phyloP scores from a whole-genome alignment of 2,113 vertebrate species.

The Anolis sagrei region DNA sequence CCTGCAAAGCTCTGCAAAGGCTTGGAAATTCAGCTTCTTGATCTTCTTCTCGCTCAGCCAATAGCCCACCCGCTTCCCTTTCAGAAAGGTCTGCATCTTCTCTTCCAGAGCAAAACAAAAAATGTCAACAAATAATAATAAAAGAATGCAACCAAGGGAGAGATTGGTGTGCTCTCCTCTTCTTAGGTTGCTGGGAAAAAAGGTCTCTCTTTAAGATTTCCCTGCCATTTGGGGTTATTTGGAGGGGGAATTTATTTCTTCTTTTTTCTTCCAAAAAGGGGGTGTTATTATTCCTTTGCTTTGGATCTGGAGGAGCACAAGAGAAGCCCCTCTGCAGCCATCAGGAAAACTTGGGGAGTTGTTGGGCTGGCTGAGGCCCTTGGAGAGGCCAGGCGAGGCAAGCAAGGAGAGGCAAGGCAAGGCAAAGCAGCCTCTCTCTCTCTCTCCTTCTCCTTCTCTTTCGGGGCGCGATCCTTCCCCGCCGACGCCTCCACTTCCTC shows the following conservation, averaged over 20 bases:
- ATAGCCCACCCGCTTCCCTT: conserved; percentile 93
- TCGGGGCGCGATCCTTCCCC: conserved; percentile 35
- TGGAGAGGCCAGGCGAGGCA: conserved; percentile 4
- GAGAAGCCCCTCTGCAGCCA: conserved; percentile 8
- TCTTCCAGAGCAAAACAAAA: conserved; percentile 7
- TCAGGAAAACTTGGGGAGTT: background rate
- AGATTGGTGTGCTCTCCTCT: no score
- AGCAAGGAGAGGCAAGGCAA: conserved; percentile 2
- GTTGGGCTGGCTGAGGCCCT: conserved; percentile 47
- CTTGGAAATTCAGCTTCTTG: conserved; percentile 97
- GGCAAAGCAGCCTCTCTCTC: no score
- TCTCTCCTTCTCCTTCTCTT: no score
- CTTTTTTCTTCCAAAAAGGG: no score
- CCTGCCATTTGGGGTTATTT: background rate
- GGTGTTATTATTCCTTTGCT: no score
- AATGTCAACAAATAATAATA: background rate
- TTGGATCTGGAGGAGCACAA: background rate
- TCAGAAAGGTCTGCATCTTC: conserved; percentile 96
- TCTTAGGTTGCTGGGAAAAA: background rate
- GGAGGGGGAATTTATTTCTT: no score
- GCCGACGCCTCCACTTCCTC: conserved; percentile 51
- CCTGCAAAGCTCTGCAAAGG: conserved; percentile 97
- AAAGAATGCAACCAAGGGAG: no score
- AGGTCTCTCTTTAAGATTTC: background rate
- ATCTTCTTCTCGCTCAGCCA: conserved; percentile 99